phyloP scores from a whole-genome alignment of 1,140 invertebrate species.

The Pantala flavescens region DNA sequence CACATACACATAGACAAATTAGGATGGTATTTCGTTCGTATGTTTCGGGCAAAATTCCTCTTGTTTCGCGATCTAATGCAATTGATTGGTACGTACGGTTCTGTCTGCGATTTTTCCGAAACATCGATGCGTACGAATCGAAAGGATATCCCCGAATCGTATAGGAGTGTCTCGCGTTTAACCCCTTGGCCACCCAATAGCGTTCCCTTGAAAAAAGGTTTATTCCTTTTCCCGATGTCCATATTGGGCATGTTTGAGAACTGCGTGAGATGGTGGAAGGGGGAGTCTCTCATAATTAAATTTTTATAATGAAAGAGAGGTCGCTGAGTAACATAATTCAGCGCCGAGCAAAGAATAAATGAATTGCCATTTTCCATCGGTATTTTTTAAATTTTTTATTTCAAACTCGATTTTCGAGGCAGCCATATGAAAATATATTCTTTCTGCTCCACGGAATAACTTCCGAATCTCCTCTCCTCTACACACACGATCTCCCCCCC shows the following conservation, averaged over 20 bases:
- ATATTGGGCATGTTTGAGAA: neutral
- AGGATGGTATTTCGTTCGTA: too few relatives aligned
- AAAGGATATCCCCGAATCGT: too few relatives aligned
- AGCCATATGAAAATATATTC: conserved; percentile 7
- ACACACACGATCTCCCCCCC: neutral
- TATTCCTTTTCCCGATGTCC: neutral
- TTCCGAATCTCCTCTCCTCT: neutral
- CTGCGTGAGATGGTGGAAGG: too few relatives aligned
- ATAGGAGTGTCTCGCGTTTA: too few relatives aligned
- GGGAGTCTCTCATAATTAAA: neutral
- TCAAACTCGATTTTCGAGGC: neutral
- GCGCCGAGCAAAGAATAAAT: neutral
- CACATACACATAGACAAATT: too few relatives aligned
- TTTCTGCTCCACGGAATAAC: neutral
- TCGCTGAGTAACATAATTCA: conserved; percentile 6
- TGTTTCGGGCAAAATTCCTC: too few relatives aligned
- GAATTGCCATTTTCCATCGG: conserved; percentile 4
- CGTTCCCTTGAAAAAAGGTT: neutral
- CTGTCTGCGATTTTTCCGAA: too few relatives aligned
- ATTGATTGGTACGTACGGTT: too few relatives aligned
- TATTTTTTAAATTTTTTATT: conserved; percentile 9
- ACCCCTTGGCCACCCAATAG: too few relatives aligned
- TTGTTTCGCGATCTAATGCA: too few relatives aligned
- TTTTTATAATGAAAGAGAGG: neutral
- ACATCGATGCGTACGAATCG: too few relatives aligned